Evolutionary conservation across 2,113 vertebrate species (phyloP).

Genomic region (Hepsetus odoe): DNA sequence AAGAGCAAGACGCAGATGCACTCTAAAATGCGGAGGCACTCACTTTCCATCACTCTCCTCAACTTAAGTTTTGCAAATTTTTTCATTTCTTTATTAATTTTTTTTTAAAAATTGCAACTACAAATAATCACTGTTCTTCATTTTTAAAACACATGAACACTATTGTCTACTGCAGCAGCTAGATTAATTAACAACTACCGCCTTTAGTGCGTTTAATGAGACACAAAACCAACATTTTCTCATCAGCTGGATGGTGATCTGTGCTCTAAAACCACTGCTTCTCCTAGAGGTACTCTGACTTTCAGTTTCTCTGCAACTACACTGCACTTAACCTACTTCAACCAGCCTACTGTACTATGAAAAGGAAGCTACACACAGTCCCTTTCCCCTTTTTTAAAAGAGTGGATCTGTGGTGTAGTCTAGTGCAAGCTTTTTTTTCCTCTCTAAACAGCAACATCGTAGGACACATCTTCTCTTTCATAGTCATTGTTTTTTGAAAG

Average conservation of each 20-base stretch:
- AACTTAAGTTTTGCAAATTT: background rate
- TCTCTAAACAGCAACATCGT: constrained; percentile 41
- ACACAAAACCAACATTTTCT: constrained; percentile 21
- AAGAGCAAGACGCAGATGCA: constrained; percentile 34
- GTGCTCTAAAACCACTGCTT: constrained; percentile 7
- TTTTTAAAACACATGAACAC: constrained; percentile 36
- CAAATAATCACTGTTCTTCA: constrained; percentile 2
- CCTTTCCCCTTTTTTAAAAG: constrained; percentile 18
- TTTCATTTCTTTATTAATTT: background rate
- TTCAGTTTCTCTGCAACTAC: background rate
- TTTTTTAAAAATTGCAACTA: background rate
- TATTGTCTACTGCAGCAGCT: constrained; percentile 14
- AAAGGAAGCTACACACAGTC: constrained; percentile 27
- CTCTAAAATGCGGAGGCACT: constrained; percentile 51
- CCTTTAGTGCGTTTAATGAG: constrained; percentile 14
- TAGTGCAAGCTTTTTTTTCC: constrained; percentile 30
- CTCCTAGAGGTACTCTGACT: constrained; percentile 15
- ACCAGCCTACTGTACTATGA: background rate
- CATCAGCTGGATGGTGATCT: constrained; percentile 12
- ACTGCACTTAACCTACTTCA: background rate
- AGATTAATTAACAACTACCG: constrained; percentile 9
- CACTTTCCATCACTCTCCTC: constrained; percentile 16
- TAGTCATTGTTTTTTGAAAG: constrained; percentile 58
- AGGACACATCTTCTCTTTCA: constrained; percentile 50
- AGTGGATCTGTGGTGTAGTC: background rate